Base-by-base conservation (phyloP, 2,113 vertebrate genomes). In the Rostratula benghalensis region DNA sequence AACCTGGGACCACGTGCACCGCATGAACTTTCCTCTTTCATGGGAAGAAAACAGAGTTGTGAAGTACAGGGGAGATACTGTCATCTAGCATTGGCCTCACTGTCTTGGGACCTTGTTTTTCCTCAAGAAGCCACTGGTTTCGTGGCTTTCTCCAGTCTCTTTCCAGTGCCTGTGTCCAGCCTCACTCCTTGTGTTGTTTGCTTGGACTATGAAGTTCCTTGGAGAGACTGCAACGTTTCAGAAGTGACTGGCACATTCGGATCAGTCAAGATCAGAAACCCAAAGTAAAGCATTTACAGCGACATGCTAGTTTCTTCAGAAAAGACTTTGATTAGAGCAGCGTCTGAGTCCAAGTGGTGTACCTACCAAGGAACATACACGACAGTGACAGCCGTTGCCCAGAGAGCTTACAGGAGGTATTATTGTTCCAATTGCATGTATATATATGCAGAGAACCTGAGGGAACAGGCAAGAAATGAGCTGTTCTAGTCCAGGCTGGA, bases 71-170 rank as follows among this genome's bases (percentile, higher is more conserved):
- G 31, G 9, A 65, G 63, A 65, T 33, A 16, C 73, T 70, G 48
- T 0, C 1, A 61, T 37, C 39, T 39, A 46, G 17, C 37, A 45
- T 0, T 83, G n/a, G 15, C 25, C 31, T 75, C 25, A 12, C 8
- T 1, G 2, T 28, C 45, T n/a, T 6, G 13, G 46, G 5, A 51
- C 28, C 57, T 63, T 1, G 2, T 41, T 9, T 75, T 83, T 73
- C 30, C 4, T 86, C 19, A 64, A 69, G 59, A 8, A 74, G 25
- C 14, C 9, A 2, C 41, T 41, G 31, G 11, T 11, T 33, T 87
- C 51, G 54, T 31, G 63, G n/a, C 17, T 28, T 46, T 84, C 15
- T 59, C 61, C 37, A 21, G 51, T 43, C 53, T 92, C 35, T 48
- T 76, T 48, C 35, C 13, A 27, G 33, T 1, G 4, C 19, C 43